These are phyloP conservation scores for Amphiprion clarkii DNA, from an alignment of 2,797 vertebrate genomes.

Conservation along the genomic window DNA sequence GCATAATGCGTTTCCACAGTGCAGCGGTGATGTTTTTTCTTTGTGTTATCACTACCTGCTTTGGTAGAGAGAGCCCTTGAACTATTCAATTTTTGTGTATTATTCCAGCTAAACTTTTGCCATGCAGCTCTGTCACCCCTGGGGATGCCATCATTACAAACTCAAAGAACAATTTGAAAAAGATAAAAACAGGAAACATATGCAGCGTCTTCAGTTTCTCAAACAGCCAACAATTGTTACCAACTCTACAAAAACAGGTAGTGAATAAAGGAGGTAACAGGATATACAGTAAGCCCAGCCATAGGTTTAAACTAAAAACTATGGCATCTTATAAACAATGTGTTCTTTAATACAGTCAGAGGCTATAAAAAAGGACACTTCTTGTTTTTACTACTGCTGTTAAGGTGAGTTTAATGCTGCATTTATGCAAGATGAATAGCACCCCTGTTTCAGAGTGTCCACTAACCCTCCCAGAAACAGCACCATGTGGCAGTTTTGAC, in stretches of 20 bases:
- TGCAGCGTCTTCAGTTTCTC: background rate
- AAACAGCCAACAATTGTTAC: background rate
- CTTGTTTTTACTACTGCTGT: no score
- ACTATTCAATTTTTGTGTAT: constrained; percentile 24
- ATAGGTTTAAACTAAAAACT: background rate
- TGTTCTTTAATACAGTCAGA: background rate
- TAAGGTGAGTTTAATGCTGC: no score
- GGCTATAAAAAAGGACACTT: background rate
- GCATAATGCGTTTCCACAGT: constrained; percentile 38
- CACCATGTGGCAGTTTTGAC: no score
- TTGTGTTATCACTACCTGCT: constrained; percentile 26
- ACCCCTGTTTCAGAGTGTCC: no score
- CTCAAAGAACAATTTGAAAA: background rate
- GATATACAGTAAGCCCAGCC: background rate
- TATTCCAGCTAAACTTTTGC: constrained; percentile 12
- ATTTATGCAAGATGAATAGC: no score
- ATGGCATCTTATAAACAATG: background rate
- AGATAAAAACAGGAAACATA: background rate
- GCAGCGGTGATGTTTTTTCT: background rate
- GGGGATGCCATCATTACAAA: background rate
- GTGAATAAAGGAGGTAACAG: background rate
- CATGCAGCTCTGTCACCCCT: constrained; percentile 1
- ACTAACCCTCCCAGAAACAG: no score
- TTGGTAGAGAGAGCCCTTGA: background rate
- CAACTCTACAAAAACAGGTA: background rate